Conservation (phyloP, 2,113 vertebrate genomes). For the Tauraco erythrolophus region DNA sequence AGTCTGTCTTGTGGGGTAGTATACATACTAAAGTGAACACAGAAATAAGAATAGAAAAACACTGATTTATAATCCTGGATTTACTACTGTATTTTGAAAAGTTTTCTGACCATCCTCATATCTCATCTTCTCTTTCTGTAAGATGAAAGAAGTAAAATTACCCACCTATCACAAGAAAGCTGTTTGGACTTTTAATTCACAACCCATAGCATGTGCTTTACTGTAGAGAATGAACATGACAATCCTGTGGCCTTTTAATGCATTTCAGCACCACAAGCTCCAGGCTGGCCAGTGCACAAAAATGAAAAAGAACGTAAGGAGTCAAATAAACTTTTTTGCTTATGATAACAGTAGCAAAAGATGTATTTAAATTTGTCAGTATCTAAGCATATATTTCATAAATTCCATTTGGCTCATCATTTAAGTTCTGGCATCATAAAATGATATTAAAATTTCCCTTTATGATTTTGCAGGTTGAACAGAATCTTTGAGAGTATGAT, state of each 20-base stretch:
- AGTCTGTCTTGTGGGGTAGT: neutral
- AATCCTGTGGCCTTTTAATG: neutral
- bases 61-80: neutral
- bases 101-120: neutral
- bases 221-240: neutral
- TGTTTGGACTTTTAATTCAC: neutral
- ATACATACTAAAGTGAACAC: neutral
- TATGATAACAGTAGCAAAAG: neutral
- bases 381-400: neutral
- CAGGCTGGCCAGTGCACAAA: neutral
- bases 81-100: neutral
- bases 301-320: neutral
- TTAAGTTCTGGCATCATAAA: neutral
- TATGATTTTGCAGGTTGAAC: neutral
- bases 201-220: neutral
- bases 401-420: neutral
- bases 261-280: neutral
- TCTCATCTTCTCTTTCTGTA: neutral
- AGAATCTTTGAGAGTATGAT: neutral
- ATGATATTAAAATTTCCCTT: neutral
- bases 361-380: neutral
- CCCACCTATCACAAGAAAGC: neutral
- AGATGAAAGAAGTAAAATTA: conserved; percentile 5
- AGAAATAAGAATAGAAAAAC: neutral
- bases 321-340: neutral